Conservation (phyloP, 2,888 invertebrate genomes). For the Zygogramma bicolorata region DNA sequence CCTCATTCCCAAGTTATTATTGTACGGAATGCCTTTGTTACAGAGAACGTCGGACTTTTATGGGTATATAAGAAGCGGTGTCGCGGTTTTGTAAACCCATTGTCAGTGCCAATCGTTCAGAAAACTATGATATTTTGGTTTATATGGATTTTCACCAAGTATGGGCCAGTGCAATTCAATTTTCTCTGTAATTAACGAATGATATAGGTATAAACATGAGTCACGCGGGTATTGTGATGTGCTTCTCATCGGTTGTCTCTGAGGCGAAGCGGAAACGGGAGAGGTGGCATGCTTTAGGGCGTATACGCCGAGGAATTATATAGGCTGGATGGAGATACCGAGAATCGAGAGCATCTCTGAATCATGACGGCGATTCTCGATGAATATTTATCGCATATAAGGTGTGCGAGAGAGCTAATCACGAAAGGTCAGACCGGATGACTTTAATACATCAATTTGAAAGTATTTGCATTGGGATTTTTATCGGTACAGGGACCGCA, state of each 20-base stretch:
- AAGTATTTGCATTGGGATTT: background rate
- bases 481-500: background rate
- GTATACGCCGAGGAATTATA: slow-evolving; percentile 12
- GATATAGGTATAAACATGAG: background rate
- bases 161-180: too few relatives aligned
- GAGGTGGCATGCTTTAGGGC: slow-evolving; percentile 22
- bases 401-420: slow-evolving; percentile 2
- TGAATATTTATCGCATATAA: slow-evolving; percentile 12
- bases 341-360: slow-evolving; percentile 20
- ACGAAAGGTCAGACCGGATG: background rate
- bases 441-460: slow-evolving; percentile 8
- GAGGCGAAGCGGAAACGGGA: slow-evolving; percentile 20
- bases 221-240: slow-evolving; percentile 9
- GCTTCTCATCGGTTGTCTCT: slow-evolving; percentile 11
- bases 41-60: too few relatives aligned
- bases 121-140: too few relatives aligned
- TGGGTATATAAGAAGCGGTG: too few relatives aligned
- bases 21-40: too few relatives aligned
- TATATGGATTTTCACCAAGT: too few relatives aligned
- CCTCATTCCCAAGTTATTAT: too few relatives aligned
- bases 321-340: background rate
- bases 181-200: background rate
- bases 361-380: slow-evolving; percentile 11
- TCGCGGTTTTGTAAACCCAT: too few relatives aligned
- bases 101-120: too few relatives aligned